Evolutionary conservation across 2,797 vertebrate genomes (phyloP), one percentile per base, ranked within the genome.

Genomic region (Gobio occitaniae): DNA sequence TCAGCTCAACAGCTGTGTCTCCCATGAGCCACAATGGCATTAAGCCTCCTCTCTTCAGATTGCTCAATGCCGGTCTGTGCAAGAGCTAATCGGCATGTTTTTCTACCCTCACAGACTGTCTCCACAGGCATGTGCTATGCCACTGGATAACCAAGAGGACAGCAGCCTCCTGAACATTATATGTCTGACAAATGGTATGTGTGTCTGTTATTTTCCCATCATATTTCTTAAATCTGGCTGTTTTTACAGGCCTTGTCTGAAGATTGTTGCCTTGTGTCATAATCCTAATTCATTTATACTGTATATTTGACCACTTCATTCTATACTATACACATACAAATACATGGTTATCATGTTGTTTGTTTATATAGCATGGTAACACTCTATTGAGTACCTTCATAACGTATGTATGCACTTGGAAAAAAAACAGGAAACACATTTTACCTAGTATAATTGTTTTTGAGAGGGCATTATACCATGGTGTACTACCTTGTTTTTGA

Each of bases 121-220:
- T 88, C 52, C 79, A 61, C 70, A 88, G 85, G 80, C 83, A 90
- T 90, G 91, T 90, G 88, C 86, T 88, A 90, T 91, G 89, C 88
- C 88, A 90, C 90, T 84, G 90, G 89, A 90, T 91, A 91, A 93
- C 71, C 78, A 86, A 86, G 80, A 63, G 88, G 88, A 91, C 88
- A 87, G 86, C 87, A 77, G 89, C 90, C 92, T 80, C 86, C 86
- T 89, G 84, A 90, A 82, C 83, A 80, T 87, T 90, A 88, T 86
- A 86, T 87, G 86, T 88, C 89, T 91, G 89, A 91, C 92, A 89
- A 86, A 95, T 93, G 93, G 93, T 95, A 84, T 38, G 80, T 91
- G 90, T 86, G 25, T 25, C 25, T 25, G 25, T 3, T 83, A 3
- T 50, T 84, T 48, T 52, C 47, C 29, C 21, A 19, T 32, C 79